Evolutionary conservation across 2,888 invertebrate species (phyloP).

Genomic region (Heliconius hortense): DNA sequence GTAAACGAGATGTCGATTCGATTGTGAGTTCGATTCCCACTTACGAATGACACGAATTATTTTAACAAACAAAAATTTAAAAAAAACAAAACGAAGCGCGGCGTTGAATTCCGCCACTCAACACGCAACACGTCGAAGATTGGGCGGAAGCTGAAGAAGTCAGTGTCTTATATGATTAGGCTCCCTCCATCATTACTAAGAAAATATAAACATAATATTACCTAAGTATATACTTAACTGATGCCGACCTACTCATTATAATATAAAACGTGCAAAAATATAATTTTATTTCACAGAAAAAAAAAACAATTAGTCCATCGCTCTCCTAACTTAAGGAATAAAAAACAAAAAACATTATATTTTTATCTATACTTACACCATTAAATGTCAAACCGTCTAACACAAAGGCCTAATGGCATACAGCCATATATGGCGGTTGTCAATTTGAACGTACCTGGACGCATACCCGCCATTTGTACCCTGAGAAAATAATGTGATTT

Average conservation of each 20-base stretch:
- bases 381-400: slow-evolving; percentile 33
- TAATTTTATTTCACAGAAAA: too few species aligned
- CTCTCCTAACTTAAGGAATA: background rate
- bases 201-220: too few species aligned
- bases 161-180: too few species aligned
- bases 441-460: slow-evolving; percentile 67
- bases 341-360: background rate
- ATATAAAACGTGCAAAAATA: too few species aligned
- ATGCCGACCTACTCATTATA: too few species aligned
- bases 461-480: slow-evolving; percentile 28
- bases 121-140: too few species aligned
- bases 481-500: slow-evolving; percentile 32
- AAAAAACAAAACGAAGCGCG: too few species aligned
- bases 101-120: too few species aligned
- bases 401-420: slow-evolving; percentile 31
- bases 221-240: too few species aligned
- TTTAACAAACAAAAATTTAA: too few species aligned
- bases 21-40: background rate
- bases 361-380: slow-evolving; percentile 15
- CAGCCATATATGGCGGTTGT: slow-evolving; percentile 71
- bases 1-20: background rate
- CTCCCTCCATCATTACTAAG: too few species aligned
- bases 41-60: background rate
- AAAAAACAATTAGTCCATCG: background rate
- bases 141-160: too few species aligned